These are phyloP conservation scores for Formica aserva DNA, from an alignment of 2,888 invertebrate genomes.

Conservation along the genomic window DNA sequence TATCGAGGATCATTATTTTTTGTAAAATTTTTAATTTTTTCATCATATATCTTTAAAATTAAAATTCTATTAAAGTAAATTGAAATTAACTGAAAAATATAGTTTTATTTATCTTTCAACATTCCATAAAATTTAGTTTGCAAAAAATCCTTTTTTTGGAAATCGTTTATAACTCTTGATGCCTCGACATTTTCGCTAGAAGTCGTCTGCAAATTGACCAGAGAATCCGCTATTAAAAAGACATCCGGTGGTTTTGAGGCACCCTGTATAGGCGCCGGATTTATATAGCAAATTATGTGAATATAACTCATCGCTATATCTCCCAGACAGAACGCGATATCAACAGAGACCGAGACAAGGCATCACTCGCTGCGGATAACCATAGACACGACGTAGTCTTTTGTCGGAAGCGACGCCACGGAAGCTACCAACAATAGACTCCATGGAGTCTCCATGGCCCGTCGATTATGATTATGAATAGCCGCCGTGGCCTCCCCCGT, in stretches of 20 bases:
- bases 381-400: slow-evolving; percentile 48
- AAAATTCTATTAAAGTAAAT: no score
- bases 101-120: no score
- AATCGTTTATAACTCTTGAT: no score
- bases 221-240: neutral
- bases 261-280: neutral
- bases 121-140: no score
- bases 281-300: slow-evolving; percentile 26
- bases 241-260: neutral
- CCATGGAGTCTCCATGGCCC: slow-evolving; percentile 56
- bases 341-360: slow-evolving; percentile 60
- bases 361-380: slow-evolving; percentile 67
- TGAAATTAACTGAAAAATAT: no score
- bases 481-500: slow-evolving; percentile 37
- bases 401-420: slow-evolving; percentile 49
- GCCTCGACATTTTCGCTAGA: neutral
- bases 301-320: slow-evolving; percentile 24
- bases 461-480: slow-evolving; percentile 73
- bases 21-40: no score
- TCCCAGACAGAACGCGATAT: slow-evolving; percentile 45
- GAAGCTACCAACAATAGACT: slow-evolving; percentile 63
- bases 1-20: no score
- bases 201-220: neutral
- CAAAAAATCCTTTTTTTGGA: no score
- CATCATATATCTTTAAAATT: no score